Conservation (phyloP, 2,888 invertebrate genomes). For the Eilema sororculum region DNA sequence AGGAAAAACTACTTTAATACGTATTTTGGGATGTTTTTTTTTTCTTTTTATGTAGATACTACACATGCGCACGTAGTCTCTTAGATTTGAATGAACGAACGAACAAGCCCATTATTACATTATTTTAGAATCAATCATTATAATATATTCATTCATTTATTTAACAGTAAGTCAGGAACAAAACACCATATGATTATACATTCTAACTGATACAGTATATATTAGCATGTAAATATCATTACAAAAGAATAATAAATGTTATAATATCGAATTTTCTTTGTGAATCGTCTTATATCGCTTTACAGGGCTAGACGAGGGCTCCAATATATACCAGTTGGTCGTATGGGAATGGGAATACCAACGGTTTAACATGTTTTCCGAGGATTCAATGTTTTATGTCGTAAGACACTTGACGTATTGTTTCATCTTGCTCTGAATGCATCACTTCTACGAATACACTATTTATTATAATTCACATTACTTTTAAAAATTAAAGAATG, state of each 20-base stretch:
- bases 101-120: no score
- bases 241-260: neutral
- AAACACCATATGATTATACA: neutral
- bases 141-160: neutral
- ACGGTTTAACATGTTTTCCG: no score
- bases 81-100: neutral
- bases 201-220: neutral
- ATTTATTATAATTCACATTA: slow-evolving; percentile 1
- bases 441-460: no score
- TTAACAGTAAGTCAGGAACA: neutral
- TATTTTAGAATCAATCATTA: neutral
- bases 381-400: no score
- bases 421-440: no score
- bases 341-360: no score
- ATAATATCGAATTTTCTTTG: neutral
- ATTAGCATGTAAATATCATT: neutral
- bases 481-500: neutral
- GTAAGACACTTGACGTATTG: no score
- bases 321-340: no score
- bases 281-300: neutral
- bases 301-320: no score
- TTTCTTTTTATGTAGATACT: neutral
- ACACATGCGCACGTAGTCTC: neutral
- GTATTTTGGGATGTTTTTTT: neutral
- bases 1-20: neutral